Base-by-base conservation (phyloP, 2,888 invertebrate species). In the Tyria jacobaeae region DNA sequence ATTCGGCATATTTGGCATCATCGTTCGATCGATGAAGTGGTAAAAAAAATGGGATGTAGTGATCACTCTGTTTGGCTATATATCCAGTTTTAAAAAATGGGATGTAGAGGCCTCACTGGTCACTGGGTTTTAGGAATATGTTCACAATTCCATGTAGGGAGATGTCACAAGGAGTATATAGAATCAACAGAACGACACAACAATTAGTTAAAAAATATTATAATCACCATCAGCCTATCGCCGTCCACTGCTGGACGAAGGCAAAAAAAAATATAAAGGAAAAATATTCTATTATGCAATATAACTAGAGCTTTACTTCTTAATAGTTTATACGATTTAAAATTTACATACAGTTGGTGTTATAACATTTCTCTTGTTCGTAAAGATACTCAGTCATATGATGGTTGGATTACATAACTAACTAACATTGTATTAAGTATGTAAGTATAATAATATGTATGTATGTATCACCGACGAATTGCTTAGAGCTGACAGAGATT, bases 401-500 rank as follows among this genome's bases (percentile, higher is more conserved):
- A 62, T 48, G 53, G 44, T 15, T 47, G 47, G 39, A 60, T 55
- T 73, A 70, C 55, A 57, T 64, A 67, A 64, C 60, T 73, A 74
- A 75, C 70, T 69, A 77, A 77, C 61, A 62, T 64, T 56, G 63
- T 65, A 64, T 25, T 25, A 53, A 34, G 64, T 62, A 76, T 53
- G 59, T 71, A 60, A 70, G 64, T 66, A 64, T 70, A 66, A 68
- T 60, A 62, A 66, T 55, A 58, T 62, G 62, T 77, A 71, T 64
- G 63, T 62, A 63, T 69, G 61, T 68, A 77, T 77, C 73, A 77
- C 70, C 64, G 71, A 74, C 58, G 51, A 67, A 72, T 70, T 67
- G 70, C 75, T 77, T 77, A 72, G 68, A 77, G 76, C 78, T 75
- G 73, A 76, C 77, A 75, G 61, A 76, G 65, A 72, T 75, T 76